Evolutionary conservation across 2,888 invertebrate species (phyloP).

Genomic region (Rhamnusium bicolor): DNA sequence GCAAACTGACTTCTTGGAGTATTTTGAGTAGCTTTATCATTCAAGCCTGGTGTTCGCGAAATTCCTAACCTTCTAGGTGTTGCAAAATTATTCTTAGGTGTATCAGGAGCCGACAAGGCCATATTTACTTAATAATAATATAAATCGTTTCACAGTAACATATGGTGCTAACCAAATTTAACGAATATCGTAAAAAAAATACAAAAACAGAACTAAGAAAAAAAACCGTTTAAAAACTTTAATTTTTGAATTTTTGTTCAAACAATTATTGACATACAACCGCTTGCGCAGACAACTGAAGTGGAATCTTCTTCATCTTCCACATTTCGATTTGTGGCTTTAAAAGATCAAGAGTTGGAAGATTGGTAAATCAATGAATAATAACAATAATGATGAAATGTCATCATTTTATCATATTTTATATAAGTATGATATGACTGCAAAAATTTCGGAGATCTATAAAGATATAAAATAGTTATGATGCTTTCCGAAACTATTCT

Average conservation of each 20-base stretch:
- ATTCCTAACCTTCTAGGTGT: slow-evolving; percentile 46
- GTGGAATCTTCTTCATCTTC: too few relatives aligned
- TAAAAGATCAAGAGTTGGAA: too few relatives aligned
- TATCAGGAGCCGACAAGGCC: slow-evolving; percentile 52
- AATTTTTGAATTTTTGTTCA: not conserved
- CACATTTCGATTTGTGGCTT: too few relatives aligned
- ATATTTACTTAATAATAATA: slow-evolving; percentile 58
- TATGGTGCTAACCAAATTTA: not conserved
- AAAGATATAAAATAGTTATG: too few relatives aligned
- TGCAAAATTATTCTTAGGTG: slow-evolving; percentile 53
- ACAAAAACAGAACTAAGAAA: not conserved
- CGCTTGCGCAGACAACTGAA: too few relatives aligned
- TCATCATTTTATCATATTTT: too few relatives aligned
- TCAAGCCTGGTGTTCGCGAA: slow-evolving; percentile 36
- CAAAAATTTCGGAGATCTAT: too few relatives aligned
- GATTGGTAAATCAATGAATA: too few relatives aligned
- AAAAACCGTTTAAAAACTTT: slow-evolving; percentile 23
- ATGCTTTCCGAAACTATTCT: too few relatives aligned
- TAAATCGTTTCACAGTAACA: not conserved
- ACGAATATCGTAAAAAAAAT: not conserved
- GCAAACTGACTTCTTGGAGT: slow-evolving; percentile 47
- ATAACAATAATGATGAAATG: too few relatives aligned
- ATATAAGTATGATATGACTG: too few relatives aligned
- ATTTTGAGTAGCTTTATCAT: slow-evolving; percentile 46
- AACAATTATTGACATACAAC: too few relatives aligned